Conservation (phyloP, 2,888 invertebrate genomes). For the Heliconius erato region DNA sequence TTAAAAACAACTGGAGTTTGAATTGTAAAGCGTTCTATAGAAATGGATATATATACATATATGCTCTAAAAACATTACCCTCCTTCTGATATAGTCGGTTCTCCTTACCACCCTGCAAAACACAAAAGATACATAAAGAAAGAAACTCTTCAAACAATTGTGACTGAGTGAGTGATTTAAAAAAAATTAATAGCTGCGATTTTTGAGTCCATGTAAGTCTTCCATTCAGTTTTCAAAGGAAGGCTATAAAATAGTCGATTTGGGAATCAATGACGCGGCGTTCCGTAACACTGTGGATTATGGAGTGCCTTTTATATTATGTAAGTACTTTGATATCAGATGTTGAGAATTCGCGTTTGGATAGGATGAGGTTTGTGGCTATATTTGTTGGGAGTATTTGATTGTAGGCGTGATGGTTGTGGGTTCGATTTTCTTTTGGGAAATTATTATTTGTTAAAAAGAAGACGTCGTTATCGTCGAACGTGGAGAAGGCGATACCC, state of each 20-base stretch:
- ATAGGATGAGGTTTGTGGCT: neutral
- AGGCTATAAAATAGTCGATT: constrained; percentile 20
- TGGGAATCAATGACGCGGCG: constrained; percentile 31
- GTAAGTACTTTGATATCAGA: constrained; percentile 4
- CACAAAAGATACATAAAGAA: neutral
- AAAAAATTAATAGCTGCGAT: constrained; percentile 3
- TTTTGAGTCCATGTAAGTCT: constrained; percentile 24
- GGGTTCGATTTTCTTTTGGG: neutral
- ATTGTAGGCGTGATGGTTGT: no score
- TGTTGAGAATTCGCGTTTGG: neutral
- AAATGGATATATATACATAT: neutral
- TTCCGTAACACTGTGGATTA: constrained; percentile 22
- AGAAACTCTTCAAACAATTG: neutral
- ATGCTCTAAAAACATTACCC: neutral
- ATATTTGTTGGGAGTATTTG: neutral
- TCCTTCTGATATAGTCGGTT: neutral
- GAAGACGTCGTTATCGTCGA: neutral
- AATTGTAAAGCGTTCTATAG: no score
- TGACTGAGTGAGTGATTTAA: neutral
- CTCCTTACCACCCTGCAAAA: neutral
- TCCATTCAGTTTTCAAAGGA: constrained; percentile 13
- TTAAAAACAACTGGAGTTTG: no score
- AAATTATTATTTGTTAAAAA: neutral
- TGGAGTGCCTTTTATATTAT: constrained; percentile 8
- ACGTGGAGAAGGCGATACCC: neutral